Percentiles rank a stretch among this genome's conserved stretches.
phyloP scores from a whole-genome alignment of 2,888 invertebrate genomes.

The Ennomos erosarius region DNA sequence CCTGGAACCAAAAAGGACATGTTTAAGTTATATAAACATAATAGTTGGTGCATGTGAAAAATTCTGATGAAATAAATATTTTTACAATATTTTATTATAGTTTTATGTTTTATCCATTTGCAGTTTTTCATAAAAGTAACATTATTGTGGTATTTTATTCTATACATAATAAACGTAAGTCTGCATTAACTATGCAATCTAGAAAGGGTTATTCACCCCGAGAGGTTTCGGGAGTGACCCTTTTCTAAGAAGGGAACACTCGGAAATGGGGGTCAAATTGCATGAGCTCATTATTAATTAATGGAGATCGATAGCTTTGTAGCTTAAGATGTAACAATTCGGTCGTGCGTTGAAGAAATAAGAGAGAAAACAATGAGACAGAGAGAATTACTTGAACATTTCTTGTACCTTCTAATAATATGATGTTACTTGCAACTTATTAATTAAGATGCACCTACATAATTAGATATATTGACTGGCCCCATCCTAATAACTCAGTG shows the following conservation, averaged over 20 bases:
- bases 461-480: too few relatives aligned
- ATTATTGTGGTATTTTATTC: too few relatives aligned
- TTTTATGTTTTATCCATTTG: background rate
- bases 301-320: conserved; percentile 45
- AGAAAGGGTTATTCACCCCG: conserved; percentile 63
- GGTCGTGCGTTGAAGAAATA: conserved; percentile 5
- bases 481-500: too few relatives aligned
- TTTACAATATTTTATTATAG: too few relatives aligned
- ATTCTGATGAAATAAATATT: too few relatives aligned
- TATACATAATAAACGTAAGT: conserved; percentile 26
- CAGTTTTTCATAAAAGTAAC: conserved; percentile 4
- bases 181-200: conserved; percentile 72
- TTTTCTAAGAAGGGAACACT: conserved; percentile 61
- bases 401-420: too few relatives aligned
- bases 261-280: conserved; percentile 63
- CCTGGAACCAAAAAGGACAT: background rate
- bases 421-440: too few relatives aligned
- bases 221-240: conserved; percentile 58
- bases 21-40: too few relatives aligned
- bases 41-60: too few relatives aligned
- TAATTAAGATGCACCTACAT: too few relatives aligned
- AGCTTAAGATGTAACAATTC: conserved; percentile 23
- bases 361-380: background rate
- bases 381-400: too few relatives aligned
- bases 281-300: conserved; percentile 58